These are phyloP conservation scores for Sylvia atricapilla DNA, from an alignment of 2,113 vertebrate species.

Conservation along the genomic window DNA sequence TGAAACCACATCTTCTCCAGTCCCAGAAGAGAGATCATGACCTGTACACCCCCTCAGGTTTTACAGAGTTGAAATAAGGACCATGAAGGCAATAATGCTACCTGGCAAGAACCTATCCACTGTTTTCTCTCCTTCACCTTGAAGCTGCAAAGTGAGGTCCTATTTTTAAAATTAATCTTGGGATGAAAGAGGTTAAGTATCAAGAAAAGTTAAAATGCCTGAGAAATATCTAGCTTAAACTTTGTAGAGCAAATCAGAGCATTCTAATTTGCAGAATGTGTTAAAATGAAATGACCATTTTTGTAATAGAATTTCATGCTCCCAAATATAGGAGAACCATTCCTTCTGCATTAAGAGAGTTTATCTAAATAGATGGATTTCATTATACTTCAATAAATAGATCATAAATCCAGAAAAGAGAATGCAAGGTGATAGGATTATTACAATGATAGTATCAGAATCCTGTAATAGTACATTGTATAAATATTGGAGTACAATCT, in stretches of 20 bases:
- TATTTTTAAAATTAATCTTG: not conserved
- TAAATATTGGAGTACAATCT: not conserved
- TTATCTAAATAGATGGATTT: not conserved
- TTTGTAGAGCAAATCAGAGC: not conserved
- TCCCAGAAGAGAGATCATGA: not conserved
- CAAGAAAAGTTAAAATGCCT: not conserved
- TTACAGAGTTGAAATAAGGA: not conserved
- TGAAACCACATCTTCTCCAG: not conserved
- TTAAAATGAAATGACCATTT: not conserved
- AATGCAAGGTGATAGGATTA: not conserved
- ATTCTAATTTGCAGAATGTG: not conserved
- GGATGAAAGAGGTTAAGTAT: not conserved
- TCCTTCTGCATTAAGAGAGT: not conserved
- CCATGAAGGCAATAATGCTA: not conserved
- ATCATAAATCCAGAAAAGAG: not conserved
- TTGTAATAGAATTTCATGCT: not conserved
- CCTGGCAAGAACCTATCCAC: not conserved
- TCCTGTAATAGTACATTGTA: not conserved
- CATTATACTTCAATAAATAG: not conserved
- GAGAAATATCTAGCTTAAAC: not conserved
- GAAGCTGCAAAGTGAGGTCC: not conserved
- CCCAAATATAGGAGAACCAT: not conserved
- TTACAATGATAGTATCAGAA: not conserved
- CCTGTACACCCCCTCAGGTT: not conserved
- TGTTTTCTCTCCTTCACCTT: not conserved